phyloP scores from a whole-genome alignment of 2,888 invertebrate genomes.

The Philereme vetulata region DNA sequence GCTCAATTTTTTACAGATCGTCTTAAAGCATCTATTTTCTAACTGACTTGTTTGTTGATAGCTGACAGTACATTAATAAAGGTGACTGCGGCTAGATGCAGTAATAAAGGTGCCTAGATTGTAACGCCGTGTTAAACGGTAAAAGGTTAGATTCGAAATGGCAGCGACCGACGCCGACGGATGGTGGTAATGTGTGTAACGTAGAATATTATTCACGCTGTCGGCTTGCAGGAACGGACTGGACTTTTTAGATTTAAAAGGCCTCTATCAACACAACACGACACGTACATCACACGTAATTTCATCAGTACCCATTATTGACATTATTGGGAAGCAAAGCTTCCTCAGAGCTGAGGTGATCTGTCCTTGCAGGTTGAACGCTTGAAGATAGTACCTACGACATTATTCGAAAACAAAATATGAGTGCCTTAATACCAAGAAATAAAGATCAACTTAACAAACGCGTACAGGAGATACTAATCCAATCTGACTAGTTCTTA shows the following conservation, averaged over 20 bases:
- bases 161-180: conserved; percentile 44
- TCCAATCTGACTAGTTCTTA: too few relatives aligned
- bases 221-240: conserved; percentile 38
- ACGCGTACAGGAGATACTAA: too few relatives aligned
- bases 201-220: conserved; percentile 52
- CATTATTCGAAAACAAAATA: too few relatives aligned
- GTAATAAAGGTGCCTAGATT: conserved; percentile 16
- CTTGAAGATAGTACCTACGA: too few relatives aligned
- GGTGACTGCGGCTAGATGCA: conserved; percentile 14
- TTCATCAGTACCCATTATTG: too few relatives aligned
- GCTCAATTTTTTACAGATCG: too few relatives aligned
- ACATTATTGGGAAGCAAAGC: too few relatives aligned
- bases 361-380: too few relatives aligned
- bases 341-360: too few relatives aligned
- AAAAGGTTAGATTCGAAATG: conserved; percentile 34
- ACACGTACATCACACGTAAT: too few relatives aligned
- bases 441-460: too few relatives aligned
- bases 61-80: conserved; percentile 13
- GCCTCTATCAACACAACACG: neutral
- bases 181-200: conserved; percentile 53
- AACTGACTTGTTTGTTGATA: conserved; percentile 1
- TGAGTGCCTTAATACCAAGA: too few relatives aligned
- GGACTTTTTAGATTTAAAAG: neutral
- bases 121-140: conserved; percentile 28
- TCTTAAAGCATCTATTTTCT: neutral